Base-by-base conservation (phyloP, 1,140 invertebrate species). In the Trichonephila clavipes region DNA sequence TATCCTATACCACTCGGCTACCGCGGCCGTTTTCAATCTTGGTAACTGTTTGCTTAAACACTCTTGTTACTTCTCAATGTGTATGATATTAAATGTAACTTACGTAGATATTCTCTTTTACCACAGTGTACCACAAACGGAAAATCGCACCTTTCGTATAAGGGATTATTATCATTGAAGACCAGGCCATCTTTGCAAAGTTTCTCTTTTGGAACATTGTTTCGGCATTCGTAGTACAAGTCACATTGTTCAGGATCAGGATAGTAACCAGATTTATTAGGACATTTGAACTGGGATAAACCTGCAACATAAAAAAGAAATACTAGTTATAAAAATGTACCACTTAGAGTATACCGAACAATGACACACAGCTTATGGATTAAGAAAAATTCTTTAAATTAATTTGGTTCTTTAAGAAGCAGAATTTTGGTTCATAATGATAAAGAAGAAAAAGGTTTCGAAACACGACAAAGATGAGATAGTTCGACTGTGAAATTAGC, bases 161-260 rank as follows among this genome's bases (percentile, higher is more conserved):
- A 58, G 6, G 94, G 94, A 51, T 94, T 94, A 0, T 90, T 87
- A 51, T 97, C 97, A 94, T 97, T 97, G 95, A 98, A 98, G 2
- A 98, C 97, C 16, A 98, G 96, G 1, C 98, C 98, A 95, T 98
- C 98, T 7, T 97, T 97, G 95, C 98, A 98, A 3, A 98, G 96
- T 94, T 97, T 97, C 94, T 97, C 96, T 10, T 97, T 95, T 61
- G 97, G 97, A 6, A 64, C 72, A 1, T 98, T 97, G 95, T 97
- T 97, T 81, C 96, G 96, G 96, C 98, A 98, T 95, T 97, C 97
- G 95, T 98, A 98, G 95, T 98, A 98, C 66, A 98, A 96, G 96
- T 98, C 98, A 95, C 98, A 98, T 95, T 98, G 97, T 94, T 97
- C 96, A 4, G 96, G 96, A 95, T 98, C 97, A 1, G 97, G 96